These are phyloP conservation scores for Takifugu ocellatus DNA, from an alignment of 2,797 vertebrate genomes.

Conservation along the genomic window DNA sequence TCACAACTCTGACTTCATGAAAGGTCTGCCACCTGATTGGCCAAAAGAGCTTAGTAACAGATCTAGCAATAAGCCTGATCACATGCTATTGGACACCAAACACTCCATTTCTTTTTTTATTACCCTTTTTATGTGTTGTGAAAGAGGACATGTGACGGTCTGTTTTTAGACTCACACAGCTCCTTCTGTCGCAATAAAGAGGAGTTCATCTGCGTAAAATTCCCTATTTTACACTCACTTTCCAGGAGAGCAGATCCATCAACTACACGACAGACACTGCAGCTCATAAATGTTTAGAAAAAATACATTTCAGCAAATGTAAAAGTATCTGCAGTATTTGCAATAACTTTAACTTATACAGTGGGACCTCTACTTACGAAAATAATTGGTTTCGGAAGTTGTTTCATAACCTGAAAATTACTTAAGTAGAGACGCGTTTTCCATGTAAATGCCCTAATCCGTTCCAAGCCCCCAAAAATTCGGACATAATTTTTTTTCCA, in stretches of 20 bases:
- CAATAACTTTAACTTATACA: too few relatives aligned
- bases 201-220: slow-evolving; percentile 4
- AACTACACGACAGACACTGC: too few relatives aligned
- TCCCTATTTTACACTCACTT: too few relatives aligned
- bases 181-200: background rate
- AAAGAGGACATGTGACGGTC: slow-evolving; percentile 9
- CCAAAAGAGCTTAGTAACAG: slow-evolving; percentile 71
- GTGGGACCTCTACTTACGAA: too few relatives aligned
- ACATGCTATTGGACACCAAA: slow-evolving; percentile 65
- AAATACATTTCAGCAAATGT: background rate
- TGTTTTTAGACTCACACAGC: background rate
- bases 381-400: too few relatives aligned
- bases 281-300: too few relatives aligned
- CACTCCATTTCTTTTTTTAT: slow-evolving; percentile 29
- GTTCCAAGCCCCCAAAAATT: too few relatives aligned
- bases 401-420: too few relatives aligned
- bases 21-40: slow-evolving; percentile 68
- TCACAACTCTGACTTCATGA: slow-evolving; percentile 57
- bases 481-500: too few relatives aligned
- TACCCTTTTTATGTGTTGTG: slow-evolving; percentile 6
- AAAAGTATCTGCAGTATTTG: background rate
- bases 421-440: too few relatives aligned
- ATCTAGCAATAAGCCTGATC: slow-evolving; percentile 66
- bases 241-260: too few relatives aligned
- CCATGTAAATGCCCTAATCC: too few relatives aligned